phyloP scores from a whole-genome alignment of 2,888 invertebrate species.

The Dione juno region DNA sequence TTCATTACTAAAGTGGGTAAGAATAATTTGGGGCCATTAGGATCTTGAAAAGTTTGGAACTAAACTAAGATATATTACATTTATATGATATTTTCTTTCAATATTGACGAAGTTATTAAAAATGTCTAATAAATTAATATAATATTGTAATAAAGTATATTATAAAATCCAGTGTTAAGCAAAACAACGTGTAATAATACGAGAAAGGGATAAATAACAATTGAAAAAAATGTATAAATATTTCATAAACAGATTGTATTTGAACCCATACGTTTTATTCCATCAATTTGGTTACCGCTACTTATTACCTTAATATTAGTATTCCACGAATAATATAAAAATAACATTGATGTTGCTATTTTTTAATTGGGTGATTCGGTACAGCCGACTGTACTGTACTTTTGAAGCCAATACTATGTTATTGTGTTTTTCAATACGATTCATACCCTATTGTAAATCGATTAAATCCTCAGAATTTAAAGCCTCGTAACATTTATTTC shows the following conservation, averaged over 20 bases:
- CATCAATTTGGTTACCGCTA: conserved; percentile 38
- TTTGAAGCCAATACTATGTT: not conserved
- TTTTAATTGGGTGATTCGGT: conserved; percentile 23
- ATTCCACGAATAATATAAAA: conserved; percentile 38
- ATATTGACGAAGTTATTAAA: too few relatives aligned
- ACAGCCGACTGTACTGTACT: not conserved
- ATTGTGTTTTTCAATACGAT: not conserved
- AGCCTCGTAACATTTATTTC: conserved; percentile 27
- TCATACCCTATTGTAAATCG: not conserved
- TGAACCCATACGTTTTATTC: conserved; percentile 49
- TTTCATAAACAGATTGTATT: conserved; percentile 55
- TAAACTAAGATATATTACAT: too few relatives aligned
- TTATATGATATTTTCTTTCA: too few relatives aligned
- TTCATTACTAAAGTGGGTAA: too few relatives aligned
- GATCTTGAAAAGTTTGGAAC: too few relatives aligned
- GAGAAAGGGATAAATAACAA: conserved; percentile 15
- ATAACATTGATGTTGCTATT: conserved; percentile 38
- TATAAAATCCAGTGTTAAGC: not conserved
- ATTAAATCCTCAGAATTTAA: conserved; percentile 26
- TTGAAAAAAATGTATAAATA: conserved; percentile 41
- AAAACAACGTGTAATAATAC: not conserved
- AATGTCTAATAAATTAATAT: too few relatives aligned
- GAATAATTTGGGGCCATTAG: too few relatives aligned
- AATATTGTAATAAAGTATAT: not conserved
- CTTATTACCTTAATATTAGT: conserved; percentile 32